Evolutionary conservation across 2,888 invertebrate species (phyloP), one percentile per base, ranked within the genome.

Genomic region (Sarcophaga subvicina): DNA sequence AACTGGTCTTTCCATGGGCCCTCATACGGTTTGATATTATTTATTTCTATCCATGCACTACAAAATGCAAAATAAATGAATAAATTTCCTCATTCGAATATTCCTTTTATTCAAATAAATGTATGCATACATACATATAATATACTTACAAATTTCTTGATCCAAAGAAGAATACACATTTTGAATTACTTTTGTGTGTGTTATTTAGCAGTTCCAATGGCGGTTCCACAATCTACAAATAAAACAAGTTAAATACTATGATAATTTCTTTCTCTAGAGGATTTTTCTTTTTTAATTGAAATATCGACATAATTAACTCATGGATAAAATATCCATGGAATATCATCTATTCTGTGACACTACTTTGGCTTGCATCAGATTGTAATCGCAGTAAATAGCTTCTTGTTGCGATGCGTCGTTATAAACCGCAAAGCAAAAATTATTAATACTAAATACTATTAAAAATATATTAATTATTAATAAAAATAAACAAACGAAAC

Each of bases 101-200:
- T 37, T 8, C 10, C 10, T 37, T 37, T 37, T 2, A 1, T n/a
- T 47, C 3, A 20, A 66, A 62, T 69, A 71, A n/a, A 59, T n/a
- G n/a, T 2, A 67, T 69, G n/a, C 72, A 66, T 71, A 70, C 37
- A 81, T 22, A 62, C 72, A 66, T 71, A 67, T 47, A 81, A 62
- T 37, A 11, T 14, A 92, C 98, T 98, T 95, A 98, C 98, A 97
- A 98, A 93, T 98, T 98, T 91, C 98, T 97, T n/a, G 97, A 96
- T 81, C 98, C 98, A 94, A 98, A 98, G 94, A 98, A 99, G 94
- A 96, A 98, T 89, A 99, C 97, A 94, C 98, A 98, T 91, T 97
- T 96, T 86, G 96, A 95, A 81, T 94, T 95, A 89, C 97, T 96
- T 92, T 97, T 97, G 90, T 96, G 96, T 25, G 96, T 91, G 80